Evolutionary conservation across 2,888 invertebrate species (phyloP), one percentile per base, ranked within the genome.

Genomic region (Lasioglossum pauxillum): DNA sequence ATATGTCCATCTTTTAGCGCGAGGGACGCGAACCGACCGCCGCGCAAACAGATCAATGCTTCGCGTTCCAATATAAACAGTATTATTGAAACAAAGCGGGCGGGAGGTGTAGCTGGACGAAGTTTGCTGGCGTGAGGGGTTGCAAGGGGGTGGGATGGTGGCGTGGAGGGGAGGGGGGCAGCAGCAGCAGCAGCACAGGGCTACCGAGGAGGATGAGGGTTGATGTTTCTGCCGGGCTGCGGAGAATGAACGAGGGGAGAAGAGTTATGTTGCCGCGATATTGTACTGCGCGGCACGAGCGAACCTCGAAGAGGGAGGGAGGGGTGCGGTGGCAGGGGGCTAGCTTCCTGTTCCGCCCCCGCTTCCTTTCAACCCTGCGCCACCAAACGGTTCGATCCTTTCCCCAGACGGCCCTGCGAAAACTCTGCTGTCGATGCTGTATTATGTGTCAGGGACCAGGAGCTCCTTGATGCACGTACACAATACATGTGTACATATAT

Each of bases 231-330:
- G 93, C 92, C 93, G 90, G 89, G 88, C 89, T 90, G 89, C 92
- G 92, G 92, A 89, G 91, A 92, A 93, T 92, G 94, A 94, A 94
- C 93, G 93, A 94, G 95, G 95, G 94, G 95, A 94, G 94, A 95
- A 95, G 95, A 95, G 95, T 95, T 95, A 95, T 95, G 95, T 94
- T 94, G 94, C 95, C 94, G 95, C 95, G 95, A 95, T 95, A 95
- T 95, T 95, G 95, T 95, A 93, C 94, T 93, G 94, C 93, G 94
- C 94, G 94, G 93, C 93, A 94, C 94, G 93, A 94, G 93, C 93
- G 92, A 92, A 90, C 92, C 91, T 91, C 91, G 83, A 87, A 86
- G 91, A 88, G 88, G 78, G 73, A 46, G 75, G 12, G 19, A 16
- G 72, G n/a, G 14, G 16, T 27, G 53, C 88, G 82, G 88, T 41